phyloP scores from a whole-genome alignment of 2,888 invertebrate genomes.

The Agrochola macilenta region DNA sequence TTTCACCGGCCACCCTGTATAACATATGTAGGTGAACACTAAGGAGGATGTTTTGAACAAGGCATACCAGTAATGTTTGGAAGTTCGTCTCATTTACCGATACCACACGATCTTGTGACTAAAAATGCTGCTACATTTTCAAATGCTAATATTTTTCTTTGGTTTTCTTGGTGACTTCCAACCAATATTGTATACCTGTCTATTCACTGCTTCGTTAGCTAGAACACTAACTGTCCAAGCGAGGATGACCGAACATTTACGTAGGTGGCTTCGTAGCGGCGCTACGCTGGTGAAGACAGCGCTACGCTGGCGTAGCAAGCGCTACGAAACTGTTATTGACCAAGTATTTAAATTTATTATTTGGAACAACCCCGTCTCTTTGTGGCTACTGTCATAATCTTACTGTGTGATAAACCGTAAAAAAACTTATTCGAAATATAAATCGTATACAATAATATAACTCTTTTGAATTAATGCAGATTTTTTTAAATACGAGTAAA shows the following conservation, averaged over 20 bases:
- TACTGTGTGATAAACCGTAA: neutral
- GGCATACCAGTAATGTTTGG: neutral
- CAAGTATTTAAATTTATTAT: neutral
- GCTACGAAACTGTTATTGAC: neutral
- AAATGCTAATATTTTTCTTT: neutral
- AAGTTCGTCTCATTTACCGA: neutral
- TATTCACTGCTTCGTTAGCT: slow-evolving; percentile 4
- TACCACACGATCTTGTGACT: no score
- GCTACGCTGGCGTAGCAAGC: slow-evolving; percentile 2
- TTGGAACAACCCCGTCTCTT: neutral
- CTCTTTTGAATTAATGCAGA: neutral
- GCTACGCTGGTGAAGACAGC: slow-evolving; percentile 7
- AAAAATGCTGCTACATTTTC: neutral
- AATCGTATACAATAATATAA: neutral
- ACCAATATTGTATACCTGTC: neutral
- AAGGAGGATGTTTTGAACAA: neutral
- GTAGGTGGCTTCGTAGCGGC: neutral
- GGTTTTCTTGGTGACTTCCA: neutral
- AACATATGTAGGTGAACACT: neutral
- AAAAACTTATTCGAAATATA: no score
- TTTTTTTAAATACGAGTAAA: no score
- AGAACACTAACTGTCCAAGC: slow-evolving; percentile 4
- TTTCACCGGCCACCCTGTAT: neutral
- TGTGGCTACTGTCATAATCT: no score
- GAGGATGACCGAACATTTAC: neutral